Evolutionary conservation across 2,888 invertebrate species (phyloP), one percentile per base, ranked within the genome.

Genomic region (Parnassius mnemosyne): DNA sequence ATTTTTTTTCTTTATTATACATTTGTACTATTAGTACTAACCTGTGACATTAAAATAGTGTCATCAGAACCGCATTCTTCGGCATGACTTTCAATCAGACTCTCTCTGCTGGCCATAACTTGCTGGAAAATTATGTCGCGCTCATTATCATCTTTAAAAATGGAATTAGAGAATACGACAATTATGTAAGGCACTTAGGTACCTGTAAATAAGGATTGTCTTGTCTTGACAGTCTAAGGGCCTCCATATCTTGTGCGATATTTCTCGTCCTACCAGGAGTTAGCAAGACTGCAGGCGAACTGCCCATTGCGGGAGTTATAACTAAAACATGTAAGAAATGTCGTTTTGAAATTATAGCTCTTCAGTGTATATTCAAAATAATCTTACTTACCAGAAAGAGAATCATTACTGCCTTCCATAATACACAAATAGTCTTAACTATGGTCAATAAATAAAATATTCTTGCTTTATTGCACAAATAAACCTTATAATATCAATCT

Each of bases 161-260:
- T 52, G 11, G 10, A 50, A 44, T 49, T 50, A 20, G 20, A 54
- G 52, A 58, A 34, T 49, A 20, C 57, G 61, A 60, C 12, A 20
- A 47, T 66, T 63, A 64, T 53, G 47, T 60, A 65, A 63, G 63
- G 7, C 16, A 41, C 16, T 25, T 1, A 2, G 7, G 41, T 80
- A 95, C 96, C 93, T 96, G 95, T 66, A 96, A 88, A 79, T 95
- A 96, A 2, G 96, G 96, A 87, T 97, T 96, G 83, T 97, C 96
- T 84, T 96, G 96, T 65, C 96, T 92, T 10, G 96, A 96, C 53
- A 96, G 92, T 74, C 96, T 92, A 52, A 96, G 88, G 34, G 96
- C 95, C 81, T 96, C 96, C 96, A 96, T 96, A 78, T 96, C 96
- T 84, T 95, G 95, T 75, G 96, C 95, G 75, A 96, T 95, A 84